A percentile compares a stretch with the other conserved stretches of the same genome.
These are phyloP conservation scores for Cerastis rubricosa DNA, from an alignment of 2,888 invertebrate genomes.

Conservation along the genomic window DNA sequence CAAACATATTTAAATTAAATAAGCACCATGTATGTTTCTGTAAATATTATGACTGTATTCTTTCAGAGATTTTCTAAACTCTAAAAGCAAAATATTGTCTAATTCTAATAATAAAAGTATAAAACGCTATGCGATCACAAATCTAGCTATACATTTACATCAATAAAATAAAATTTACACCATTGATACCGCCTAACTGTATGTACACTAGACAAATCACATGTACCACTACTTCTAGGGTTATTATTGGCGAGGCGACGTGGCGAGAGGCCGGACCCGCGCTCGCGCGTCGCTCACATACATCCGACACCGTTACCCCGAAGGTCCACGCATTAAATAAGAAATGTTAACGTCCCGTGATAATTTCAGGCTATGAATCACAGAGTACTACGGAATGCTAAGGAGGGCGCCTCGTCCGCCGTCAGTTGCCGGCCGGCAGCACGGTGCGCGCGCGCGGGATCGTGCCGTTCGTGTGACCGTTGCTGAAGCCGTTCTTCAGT, in stretches of 20 bases:
- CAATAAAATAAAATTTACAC: conserved; percentile 88
- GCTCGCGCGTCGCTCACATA: conserved; percentile 48
- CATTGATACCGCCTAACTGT: conserved; percentile 84
- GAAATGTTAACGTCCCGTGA: conserved; percentile 66
- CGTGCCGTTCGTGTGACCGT: conserved; percentile 79
- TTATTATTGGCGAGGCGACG: conserved; percentile 57
- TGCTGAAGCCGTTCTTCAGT: conserved; percentile 83
- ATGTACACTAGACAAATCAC: conserved; percentile 89
- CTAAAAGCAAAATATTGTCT: conserved; percentile 76
- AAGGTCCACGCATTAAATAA: conserved; percentile 69
- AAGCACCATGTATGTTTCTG: conserved; percentile 65
- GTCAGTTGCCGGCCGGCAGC: conserved; percentile 88
- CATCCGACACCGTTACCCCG: conserved; percentile 65
- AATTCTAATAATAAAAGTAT: conserved; percentile 81
- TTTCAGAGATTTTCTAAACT: conserved; percentile 69
- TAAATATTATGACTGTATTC: conserved; percentile 66
- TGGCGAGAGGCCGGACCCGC: conserved; percentile 42
- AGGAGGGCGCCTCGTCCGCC: conserved; percentile 67
- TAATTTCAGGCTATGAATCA: conserved; percentile 75
- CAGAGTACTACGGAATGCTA: conserved; percentile 79
- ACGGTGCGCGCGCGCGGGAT: conserved; percentile 82
- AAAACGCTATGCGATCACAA: conserved; percentile 90
- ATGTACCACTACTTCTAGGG: conserved; percentile 79
- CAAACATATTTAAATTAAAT: conserved; percentile 55
- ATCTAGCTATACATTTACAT: conserved; percentile 85